Percentiles rank a stretch among this genome's conserved stretches.
Evolutionary conservation across 2,797 vertebrate genomes (phyloP).

Genomic region (Argentina silus): DNA sequence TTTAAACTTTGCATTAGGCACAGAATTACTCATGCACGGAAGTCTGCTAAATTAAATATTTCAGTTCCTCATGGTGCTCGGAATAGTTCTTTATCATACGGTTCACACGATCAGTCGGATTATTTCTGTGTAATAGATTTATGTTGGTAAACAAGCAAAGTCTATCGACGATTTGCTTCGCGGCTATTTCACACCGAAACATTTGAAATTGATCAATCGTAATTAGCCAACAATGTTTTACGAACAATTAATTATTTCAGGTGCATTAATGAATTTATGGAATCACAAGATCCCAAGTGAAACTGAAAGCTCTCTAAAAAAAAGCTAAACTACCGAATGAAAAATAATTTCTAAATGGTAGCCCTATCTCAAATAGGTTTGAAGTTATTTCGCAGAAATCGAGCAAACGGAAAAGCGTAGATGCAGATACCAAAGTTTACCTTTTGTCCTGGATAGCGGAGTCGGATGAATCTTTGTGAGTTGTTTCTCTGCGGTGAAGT

Average conservation of each 20-base stretch:
- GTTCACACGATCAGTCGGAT: not conserved
- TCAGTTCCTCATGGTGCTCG: too few species aligned
- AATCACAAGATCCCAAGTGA: not conserved
- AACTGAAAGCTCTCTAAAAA: conserved; percentile 3
- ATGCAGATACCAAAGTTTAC: conserved; percentile 34
- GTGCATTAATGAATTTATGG: not conserved
- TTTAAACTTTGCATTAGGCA: too few species aligned
- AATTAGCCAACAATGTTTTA: too few species aligned
- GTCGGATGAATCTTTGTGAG: conserved; percentile 31
- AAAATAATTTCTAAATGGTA: not conserved
- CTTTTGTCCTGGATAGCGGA: conserved; percentile 34
- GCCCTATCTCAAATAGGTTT: too few species aligned
- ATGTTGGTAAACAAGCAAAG: not conserved
- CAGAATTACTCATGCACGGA: too few species aligned
- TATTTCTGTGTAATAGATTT: not conserved
- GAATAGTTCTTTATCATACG: too few species aligned
- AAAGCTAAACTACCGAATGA: not conserved
- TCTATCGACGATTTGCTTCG: too few species aligned
- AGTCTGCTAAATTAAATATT: too few species aligned
- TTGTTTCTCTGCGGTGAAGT: conserved; percentile 41
- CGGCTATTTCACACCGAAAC: too few species aligned
- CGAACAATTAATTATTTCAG: not conserved
- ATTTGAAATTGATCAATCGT: too few species aligned
- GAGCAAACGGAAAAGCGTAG: not conserved
- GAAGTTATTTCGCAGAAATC: not conserved